A percentile compares a stretch with the other conserved stretches of the same genome.
Conservation (phyloP, 1,140 invertebrate species). For the Drosophila busckii region DNA sequence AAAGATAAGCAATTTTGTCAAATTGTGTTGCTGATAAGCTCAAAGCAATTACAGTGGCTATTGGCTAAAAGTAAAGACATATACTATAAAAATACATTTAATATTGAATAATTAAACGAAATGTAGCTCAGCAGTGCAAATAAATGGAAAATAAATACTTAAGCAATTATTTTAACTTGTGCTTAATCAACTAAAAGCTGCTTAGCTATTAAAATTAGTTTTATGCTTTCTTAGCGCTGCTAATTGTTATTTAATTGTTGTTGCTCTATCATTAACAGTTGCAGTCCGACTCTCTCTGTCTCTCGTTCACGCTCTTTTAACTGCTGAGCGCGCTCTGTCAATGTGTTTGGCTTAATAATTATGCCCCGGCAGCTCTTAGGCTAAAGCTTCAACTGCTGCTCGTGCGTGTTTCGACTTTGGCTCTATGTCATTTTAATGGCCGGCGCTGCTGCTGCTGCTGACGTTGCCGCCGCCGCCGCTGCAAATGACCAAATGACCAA, state of each 20-base stretch:
- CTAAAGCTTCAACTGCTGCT: conserved; percentile 12
- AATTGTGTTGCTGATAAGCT: too few species aligned
- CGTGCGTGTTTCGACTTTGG: conserved; percentile 42
- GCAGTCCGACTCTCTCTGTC: too few species aligned
- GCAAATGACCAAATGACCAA: conserved; percentile 56
- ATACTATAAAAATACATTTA: too few species aligned
- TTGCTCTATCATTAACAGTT: conserved; percentile 46
- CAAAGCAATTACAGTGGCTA: too few species aligned
- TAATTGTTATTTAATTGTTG: conserved; percentile 69
- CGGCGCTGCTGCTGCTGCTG: conserved; percentile 50
- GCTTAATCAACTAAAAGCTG: too few species aligned
- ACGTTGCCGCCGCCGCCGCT: conserved; percentile 13
- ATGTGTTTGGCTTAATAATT: conserved; percentile 70
- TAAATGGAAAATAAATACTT: too few species aligned
- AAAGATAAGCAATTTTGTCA: too few species aligned
- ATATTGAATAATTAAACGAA: too few species aligned
- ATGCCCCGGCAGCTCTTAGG: conserved; percentile 37
- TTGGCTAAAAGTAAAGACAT: too few species aligned
- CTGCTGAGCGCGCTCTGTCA: conserved; percentile 16
- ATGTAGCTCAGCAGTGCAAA: too few species aligned
- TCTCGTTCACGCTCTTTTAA: too few species aligned
- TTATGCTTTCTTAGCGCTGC: conserved; percentile 43
- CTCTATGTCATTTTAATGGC: conserved; percentile 75
- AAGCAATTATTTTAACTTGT: too few species aligned
- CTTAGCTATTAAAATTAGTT: conserved; percentile 10